Conservation (phyloP, 2,797 vertebrate species). For the Megaceryle alcyon region DNA sequence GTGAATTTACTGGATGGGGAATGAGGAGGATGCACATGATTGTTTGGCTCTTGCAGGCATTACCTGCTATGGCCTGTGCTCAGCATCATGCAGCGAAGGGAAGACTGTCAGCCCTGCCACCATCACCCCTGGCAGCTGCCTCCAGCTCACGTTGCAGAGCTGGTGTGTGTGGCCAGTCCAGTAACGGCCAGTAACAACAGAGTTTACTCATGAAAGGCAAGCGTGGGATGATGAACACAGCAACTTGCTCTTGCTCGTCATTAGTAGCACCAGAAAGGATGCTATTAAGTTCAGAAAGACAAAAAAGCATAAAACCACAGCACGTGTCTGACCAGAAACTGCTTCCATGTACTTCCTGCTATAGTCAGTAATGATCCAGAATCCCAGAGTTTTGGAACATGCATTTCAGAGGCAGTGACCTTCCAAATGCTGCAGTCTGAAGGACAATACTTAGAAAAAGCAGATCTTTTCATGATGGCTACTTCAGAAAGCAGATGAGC, state of each 20-base stretch:
- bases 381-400: neutral
- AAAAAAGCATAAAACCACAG: neutral
- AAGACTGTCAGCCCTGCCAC: neutral
- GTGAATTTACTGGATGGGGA: neutral
- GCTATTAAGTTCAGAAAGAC: neutral
- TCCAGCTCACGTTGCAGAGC: neutral
- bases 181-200: neutral
- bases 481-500: neutral
- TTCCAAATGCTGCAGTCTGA: neutral
- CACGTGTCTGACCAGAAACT: neutral
- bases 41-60: neutral
- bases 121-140: neutral
- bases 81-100: rapidly evolving
- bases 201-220: neutral
- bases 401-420: neutral
- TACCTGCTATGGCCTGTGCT: neutral
- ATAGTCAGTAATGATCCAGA: neutral
- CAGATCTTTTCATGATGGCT: neutral
- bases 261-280: neutral
- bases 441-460: neutral
- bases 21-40: neutral
- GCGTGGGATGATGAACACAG: neutral
- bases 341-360: neutral
- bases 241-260: neutral
- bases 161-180: neutral